These are phyloP conservation scores for Bursaphelenchus mucronatus DNA, from an alignment of 1,140 invertebrate species.

Conservation along the genomic window DNA sequence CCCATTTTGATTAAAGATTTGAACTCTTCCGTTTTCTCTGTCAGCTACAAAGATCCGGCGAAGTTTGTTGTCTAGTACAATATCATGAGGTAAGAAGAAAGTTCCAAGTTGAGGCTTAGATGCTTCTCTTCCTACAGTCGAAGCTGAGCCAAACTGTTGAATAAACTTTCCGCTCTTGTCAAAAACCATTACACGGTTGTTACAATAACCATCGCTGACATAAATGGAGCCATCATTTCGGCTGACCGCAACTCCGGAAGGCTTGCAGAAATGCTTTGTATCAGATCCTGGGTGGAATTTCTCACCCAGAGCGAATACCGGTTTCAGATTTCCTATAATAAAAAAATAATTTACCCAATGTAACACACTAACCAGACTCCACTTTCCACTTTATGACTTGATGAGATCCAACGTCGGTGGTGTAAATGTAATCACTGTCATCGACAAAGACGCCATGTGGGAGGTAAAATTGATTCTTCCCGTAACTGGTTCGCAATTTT, in stretches of 20 bases:
- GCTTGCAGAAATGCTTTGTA: constrained; percentile 81
- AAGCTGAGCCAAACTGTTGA: constrained; percentile 46
- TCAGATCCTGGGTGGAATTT: constrained; percentile 76
- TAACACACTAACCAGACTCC: constrained; percentile 23
- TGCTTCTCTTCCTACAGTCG: constrained; percentile 11
- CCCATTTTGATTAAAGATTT: constrained; percentile 68
- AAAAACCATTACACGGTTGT: constrained; percentile 81
- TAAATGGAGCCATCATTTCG: constrained; percentile 77
- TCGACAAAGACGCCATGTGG: constrained; percentile 89
- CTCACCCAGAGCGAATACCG: constrained; percentile 64
- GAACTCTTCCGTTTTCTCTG: constrained; percentile 79
- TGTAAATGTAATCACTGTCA: constrained; percentile 72
- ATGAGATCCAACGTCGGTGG: constrained; percentile 87
- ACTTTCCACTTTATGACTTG: constrained; percentile 69
- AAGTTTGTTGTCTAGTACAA: constrained; percentile 73
- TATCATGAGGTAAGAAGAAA: constrained; percentile 75
- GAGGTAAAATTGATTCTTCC: constrained; percentile 71
- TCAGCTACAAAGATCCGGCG: constrained; percentile 80
- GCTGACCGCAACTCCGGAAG: constrained; percentile 79
- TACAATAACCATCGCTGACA: constrained; percentile 87
- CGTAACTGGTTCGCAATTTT: constrained; percentile 36
- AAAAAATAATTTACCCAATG: too few species aligned
- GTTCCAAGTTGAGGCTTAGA: constrained; percentile 62
- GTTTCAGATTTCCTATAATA: constrained; percentile 47
- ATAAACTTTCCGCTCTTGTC: constrained; percentile 67